Evolutionary conservation across 2,113 vertebrate genomes (phyloP), one percentile per base, ranked within the genome.

Genomic region (Capreolus pygargus): DNA sequence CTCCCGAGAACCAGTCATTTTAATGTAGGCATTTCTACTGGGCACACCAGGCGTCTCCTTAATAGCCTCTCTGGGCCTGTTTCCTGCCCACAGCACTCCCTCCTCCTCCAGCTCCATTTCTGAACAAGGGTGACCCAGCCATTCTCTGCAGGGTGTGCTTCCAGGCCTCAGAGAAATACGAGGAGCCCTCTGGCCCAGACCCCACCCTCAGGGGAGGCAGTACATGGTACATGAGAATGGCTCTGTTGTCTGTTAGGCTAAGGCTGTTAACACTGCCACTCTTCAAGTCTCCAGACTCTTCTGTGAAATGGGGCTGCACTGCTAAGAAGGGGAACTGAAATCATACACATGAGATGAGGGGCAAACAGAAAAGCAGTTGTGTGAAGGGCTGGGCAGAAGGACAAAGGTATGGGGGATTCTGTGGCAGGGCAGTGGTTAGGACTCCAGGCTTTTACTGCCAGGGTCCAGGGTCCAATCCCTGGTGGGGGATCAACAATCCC

Each of bases 201-300:
- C 15, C 50, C 6, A 11, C 3, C 21, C 39, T 21, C 43, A 17
- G 0, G 8, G 76, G 45, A 45, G 57, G 78, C 1, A 9, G 36
- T 1, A 55, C 3, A 27, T n/a, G 14, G 33, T 33, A 54, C 7
- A 39, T 1, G 6, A n/a, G 19, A 0, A 4, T 1, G 43, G 39
- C n/a, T 86, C 54, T 28, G 45, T 25, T 52, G 47, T 25, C 15
- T 47, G 25, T 28, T 27, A n/a, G 19, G 33, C 58, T 19, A 5
- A 47, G 15, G 14, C 27, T 36, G 45, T 76, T 6, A 25, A 19
- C 25, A 28, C 82, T 28, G 54, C n/a, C n/a, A 12, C 12, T 74
- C 2, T 11, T 23, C 10, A 7, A 21, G 30, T 8, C 50, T 60
- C 61, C 14, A 21, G 50, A 79, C 67, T 15, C 30, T 30, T n/a